Evolutionary conservation across 1,140 invertebrate genomes (phyloP), one percentile per base, ranked within the genome.

Genomic region (Tyrophagus putrescentiae): DNA sequence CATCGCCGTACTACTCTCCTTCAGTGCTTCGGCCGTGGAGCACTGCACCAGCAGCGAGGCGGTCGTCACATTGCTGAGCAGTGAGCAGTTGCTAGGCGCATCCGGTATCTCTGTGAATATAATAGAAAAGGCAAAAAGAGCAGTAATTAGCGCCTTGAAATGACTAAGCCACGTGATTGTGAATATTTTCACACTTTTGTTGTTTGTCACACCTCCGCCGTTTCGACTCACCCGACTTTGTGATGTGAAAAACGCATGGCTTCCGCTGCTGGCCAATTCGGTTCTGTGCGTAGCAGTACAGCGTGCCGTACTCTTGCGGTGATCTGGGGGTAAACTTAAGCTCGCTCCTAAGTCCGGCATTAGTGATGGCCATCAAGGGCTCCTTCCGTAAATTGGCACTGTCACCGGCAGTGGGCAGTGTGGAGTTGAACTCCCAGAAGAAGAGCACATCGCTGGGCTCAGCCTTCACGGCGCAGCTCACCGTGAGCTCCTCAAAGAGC

Each of bases 391-490:
- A 23, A 64, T 60, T 1, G 16, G 54, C 60, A 3, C 45, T 60
- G 13, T 64, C 60, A 54, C 0, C 42, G n/a, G 3, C 44, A 21
- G 1, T 54, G 32, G 11, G 32, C 60, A 25, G 29, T 11, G 64
- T 60, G 28, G 62, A 65, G 53, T 69, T 67, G 56, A 69, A 66
- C 9, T 57, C 52, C 68, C 68, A 69, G 23, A 52, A 57, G 41
- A 68, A 68, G 0, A 57, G 54, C 6, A 69, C 66, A 25, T 69
- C 65, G 0, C 42, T 33, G 3, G 87, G 87, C 68, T 89, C 87
- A 62, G 86, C 82, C 65, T 87, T 85, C 60, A 91, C 85, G 65
- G 84, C 80, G 70, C 87, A 92, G 64, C 80, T 78, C 60, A 92
- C 72, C 39, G 80, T 77, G 13, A 88, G 81, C 13, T 83, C 86